These are phyloP conservation scores for Gandaritis pyraliata DNA, from an alignment of 2,888 invertebrate genomes.

Conservation along the genomic window DNA sequence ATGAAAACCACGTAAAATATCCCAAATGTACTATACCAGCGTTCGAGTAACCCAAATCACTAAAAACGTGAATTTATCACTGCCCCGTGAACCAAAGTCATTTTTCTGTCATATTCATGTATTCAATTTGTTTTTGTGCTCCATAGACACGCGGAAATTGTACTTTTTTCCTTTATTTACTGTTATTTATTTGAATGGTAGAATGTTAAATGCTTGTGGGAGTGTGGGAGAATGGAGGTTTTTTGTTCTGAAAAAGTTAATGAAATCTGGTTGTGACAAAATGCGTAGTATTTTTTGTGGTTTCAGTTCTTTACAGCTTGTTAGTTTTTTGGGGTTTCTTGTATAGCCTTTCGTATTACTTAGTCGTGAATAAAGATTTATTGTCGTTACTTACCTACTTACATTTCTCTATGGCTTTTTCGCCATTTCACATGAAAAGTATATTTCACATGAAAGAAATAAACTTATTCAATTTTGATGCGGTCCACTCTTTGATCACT, in stretches of 20 bases:
- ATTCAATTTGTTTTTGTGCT: slow-evolving; percentile 53
- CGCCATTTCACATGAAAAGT: no score
- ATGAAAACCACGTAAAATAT: slow-evolving; percentile 18
- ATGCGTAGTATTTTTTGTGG: slow-evolving; percentile 30
- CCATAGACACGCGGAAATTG: slow-evolving; percentile 57
- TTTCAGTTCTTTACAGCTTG: slow-evolving; percentile 15
- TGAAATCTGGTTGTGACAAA: slow-evolving; percentile 33
- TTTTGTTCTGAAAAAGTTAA: slow-evolving; percentile 36
- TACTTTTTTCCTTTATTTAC: slow-evolving; percentile 52
- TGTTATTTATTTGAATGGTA: slow-evolving; percentile 41
- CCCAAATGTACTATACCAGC: slow-evolving; percentile 1
- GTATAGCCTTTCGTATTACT: slow-evolving; percentile 5
- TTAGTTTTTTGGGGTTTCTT: slow-evolving; percentile 4
- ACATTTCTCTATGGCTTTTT: no score
- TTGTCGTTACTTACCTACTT: no score
- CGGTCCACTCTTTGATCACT: no score
- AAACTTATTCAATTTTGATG: no score
- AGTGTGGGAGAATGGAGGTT: slow-evolving; percentile 24
- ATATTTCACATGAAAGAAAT: no score
- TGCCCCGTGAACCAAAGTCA: slow-evolving; percentile 35
- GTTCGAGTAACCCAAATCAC: slow-evolving; percentile 20
- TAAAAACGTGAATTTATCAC: slow-evolving; percentile 39
- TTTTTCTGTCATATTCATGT: slow-evolving; percentile 51
- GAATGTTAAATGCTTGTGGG: slow-evolving; percentile 38
- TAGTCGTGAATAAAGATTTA: no score